A percentile compares a stretch with the other conserved stretches of the same genome.
Evolutionary conservation across 2,797 vertebrate species (phyloP).

Genomic region (Neosilurus mollespiculum): DNA sequence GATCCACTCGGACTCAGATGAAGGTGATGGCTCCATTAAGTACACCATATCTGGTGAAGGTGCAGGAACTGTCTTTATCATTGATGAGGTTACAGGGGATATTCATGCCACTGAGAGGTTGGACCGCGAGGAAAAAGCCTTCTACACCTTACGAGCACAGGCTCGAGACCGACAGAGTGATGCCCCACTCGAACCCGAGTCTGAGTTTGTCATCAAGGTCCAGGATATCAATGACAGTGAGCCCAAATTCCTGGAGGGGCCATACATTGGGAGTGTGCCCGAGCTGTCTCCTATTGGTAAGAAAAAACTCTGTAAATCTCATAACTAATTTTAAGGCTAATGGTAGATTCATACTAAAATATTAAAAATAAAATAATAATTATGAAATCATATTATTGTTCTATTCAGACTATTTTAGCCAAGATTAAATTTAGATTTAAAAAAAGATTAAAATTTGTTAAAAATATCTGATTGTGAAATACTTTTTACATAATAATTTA

Average conservation of each 20-base stretch:
- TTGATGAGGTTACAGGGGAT: constrained; percentile 92
- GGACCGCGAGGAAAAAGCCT: constrained; percentile 93
- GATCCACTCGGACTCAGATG: constrained; percentile 97
- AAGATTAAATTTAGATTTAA: not conserved
- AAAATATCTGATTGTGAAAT: not conserved
- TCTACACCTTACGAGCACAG: constrained; percentile 92
- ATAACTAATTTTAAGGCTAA: not conserved
- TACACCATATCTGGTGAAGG: constrained; percentile 98
- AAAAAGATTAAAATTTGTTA: not conserved
- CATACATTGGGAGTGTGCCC: constrained; percentile 93
- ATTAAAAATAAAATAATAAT: not conserved
- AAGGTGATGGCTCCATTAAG: constrained; percentile 94
- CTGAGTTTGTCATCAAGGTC: constrained; percentile 97
- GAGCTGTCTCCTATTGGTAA: constrained; percentile 84
- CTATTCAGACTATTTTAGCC: not conserved
- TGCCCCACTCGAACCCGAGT: constrained; percentile 90
- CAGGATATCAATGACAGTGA: constrained; percentile 99
- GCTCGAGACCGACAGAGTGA: constrained; percentile 83
- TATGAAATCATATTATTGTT: not conserved
- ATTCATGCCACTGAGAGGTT: constrained; percentile 94
- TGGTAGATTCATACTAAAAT: not conserved
- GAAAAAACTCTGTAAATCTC: not conserved
- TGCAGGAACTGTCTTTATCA: constrained; percentile 93
- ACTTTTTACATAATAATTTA: too few relatives aligned
- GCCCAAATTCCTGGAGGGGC: constrained; percentile 93